phyloP scores from a whole-genome alignment of 2,888 invertebrate genomes.

The Nemapogon koenigi region DNA sequence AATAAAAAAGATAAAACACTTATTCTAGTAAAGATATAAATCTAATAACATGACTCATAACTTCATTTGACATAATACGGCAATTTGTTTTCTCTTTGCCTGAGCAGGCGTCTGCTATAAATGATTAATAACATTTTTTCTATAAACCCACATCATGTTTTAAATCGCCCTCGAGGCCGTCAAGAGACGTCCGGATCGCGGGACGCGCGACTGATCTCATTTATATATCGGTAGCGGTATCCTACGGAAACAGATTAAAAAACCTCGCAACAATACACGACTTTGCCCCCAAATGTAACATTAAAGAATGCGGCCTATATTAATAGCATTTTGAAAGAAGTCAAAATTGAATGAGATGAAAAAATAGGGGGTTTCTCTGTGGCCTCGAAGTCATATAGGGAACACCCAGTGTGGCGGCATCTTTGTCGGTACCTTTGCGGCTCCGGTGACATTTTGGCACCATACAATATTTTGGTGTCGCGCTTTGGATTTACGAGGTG shows the following conservation, averaged over 20 bases:
- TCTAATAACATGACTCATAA: slow-evolving; percentile 6
- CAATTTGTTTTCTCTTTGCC: slow-evolving; percentile 57
- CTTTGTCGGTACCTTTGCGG: slow-evolving; percentile 58
- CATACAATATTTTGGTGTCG: slow-evolving; percentile 62
- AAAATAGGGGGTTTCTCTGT: slow-evolving; percentile 54
- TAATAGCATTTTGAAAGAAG: slow-evolving; percentile 65
- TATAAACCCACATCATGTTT: slow-evolving; percentile 54
- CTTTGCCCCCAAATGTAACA: slow-evolving; percentile 54
- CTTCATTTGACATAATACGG: slow-evolving; percentile 19
- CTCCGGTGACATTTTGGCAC: slow-evolving; percentile 63
- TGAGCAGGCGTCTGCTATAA: slow-evolving; percentile 52
- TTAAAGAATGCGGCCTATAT: slow-evolving; percentile 62
- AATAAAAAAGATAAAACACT: neutral
- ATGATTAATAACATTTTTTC: slow-evolving; percentile 50
- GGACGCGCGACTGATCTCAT: slow-evolving; percentile 35
- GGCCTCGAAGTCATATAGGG: slow-evolving; percentile 34
- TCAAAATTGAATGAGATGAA: slow-evolving; percentile 65
- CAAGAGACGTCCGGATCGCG: slow-evolving; percentile 37
- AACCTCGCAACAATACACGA: slow-evolving; percentile 50
- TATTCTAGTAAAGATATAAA: neutral
- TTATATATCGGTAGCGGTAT: slow-evolving; percentile 63
- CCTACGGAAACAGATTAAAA: slow-evolving; percentile 64
- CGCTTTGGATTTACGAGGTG: slow-evolving; percentile 57
- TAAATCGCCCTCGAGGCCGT: slow-evolving; percentile 35
- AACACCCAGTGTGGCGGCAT: slow-evolving; percentile 58